These are phyloP conservation scores for Sphyrna mokarran DNA, from an alignment of 2,113 vertebrate genomes.

Conservation along the genomic window DNA sequence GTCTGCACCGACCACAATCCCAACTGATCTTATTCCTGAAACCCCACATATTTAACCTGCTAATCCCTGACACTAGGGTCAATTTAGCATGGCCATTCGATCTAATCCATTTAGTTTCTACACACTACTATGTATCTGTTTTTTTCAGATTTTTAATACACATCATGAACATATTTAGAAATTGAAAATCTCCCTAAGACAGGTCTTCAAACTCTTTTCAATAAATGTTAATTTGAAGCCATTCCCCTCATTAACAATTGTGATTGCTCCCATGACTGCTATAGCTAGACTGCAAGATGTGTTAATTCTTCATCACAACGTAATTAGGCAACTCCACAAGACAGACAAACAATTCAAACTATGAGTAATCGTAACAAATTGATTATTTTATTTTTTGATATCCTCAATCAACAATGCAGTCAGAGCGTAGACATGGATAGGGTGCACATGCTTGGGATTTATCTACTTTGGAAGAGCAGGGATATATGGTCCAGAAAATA, in stretches of 20 bases:
- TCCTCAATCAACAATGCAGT: background rate
- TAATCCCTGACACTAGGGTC: too few species aligned
- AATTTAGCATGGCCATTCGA: too few species aligned
- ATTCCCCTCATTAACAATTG: background rate
- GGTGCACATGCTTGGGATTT: background rate
- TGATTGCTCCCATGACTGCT: background rate
- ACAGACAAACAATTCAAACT: background rate
- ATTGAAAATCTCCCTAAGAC: background rate
- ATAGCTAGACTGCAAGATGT: background rate
- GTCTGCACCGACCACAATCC: too few species aligned
- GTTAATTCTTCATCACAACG: background rate
- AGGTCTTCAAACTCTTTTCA: background rate
- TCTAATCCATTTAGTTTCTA: background rate
- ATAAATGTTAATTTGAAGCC: slow-evolving; percentile 19
- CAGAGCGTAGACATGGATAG: background rate
- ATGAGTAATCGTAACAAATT: background rate
- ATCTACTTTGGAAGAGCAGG: background rate
- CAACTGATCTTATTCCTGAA: too few species aligned
- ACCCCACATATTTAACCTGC: too few species aligned
- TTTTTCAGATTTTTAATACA: background rate
- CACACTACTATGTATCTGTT: background rate
- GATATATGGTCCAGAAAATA: background rate
- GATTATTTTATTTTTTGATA: background rate
- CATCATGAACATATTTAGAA: background rate
- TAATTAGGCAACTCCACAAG: background rate